Evolutionary conservation across 2,888 invertebrate species (phyloP).

Genomic region (Phymatocera aterrima): DNA sequence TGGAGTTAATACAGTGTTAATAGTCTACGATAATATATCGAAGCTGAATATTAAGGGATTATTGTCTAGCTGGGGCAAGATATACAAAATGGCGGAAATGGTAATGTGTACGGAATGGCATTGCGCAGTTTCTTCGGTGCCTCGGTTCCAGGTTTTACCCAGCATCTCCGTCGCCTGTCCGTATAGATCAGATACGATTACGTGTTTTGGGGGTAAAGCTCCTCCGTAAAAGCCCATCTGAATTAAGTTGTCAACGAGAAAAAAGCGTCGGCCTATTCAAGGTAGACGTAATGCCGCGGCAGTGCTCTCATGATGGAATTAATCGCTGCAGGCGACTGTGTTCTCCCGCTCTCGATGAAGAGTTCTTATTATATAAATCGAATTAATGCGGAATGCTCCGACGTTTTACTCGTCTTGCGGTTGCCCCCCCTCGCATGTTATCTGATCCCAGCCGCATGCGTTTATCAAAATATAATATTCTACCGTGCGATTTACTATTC

Average conservation of each 20-base stretch:
- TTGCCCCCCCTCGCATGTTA: background rate
- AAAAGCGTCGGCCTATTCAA: background rate
- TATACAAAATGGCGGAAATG: constrained; percentile 24
- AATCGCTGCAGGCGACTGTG: constrained; percentile 24
- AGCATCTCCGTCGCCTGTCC: constrained; percentile 9
- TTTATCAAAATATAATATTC: background rate
- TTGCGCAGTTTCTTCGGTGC: background rate
- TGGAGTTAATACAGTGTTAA: constrained; percentile 68
- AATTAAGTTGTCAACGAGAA: constrained; percentile 36
- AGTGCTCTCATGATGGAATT: background rate
- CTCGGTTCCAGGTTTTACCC: background rate
- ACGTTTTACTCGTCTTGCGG: background rate
- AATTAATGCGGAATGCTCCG: too few relatives aligned
- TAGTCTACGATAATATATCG: constrained; percentile 67
- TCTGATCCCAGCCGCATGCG: too few relatives aligned
- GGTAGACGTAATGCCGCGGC: background rate
- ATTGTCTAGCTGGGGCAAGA: constrained; percentile 50
- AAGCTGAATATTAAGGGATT: constrained; percentile 68
- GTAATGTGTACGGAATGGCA: background rate
- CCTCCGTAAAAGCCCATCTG: constrained; percentile 8
- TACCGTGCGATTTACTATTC: background rate
- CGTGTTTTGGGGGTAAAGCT: constrained; percentile 17
- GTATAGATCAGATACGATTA: constrained; percentile 29
- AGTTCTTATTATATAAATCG: background rate
- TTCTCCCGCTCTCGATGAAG: background rate